Percentiles rank a stretch among this genome's conserved stretches.
These are phyloP conservation scores for Argynnis bischoffii DNA, from an alignment of 2,888 invertebrate species.

Conservation along the genomic window DNA sequence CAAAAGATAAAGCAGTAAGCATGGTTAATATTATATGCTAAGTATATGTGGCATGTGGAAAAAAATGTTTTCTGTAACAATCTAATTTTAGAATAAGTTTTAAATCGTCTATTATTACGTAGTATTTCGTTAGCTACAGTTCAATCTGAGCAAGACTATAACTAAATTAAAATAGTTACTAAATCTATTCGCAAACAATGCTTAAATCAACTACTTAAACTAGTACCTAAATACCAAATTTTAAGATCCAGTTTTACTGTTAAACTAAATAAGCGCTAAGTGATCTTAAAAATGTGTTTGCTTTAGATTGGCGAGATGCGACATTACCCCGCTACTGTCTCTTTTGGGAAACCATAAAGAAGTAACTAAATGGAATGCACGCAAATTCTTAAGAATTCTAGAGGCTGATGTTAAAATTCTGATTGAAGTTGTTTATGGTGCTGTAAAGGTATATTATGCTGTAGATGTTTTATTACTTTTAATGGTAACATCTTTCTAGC, in stretches of 20 bases:
- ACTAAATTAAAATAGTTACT: no score
- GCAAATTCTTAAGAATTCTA: conserved; percentile 75
- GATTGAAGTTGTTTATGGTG: conserved; percentile 76
- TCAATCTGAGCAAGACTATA: no score
- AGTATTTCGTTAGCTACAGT: no score
- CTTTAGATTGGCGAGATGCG: conserved; percentile 69
- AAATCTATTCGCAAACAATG: no score
- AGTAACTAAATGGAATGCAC: conserved; percentile 81
- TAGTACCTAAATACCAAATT: neutral
- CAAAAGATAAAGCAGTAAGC: no score
- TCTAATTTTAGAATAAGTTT: no score
- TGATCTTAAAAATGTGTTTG: neutral
- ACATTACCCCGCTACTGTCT: conserved; percentile 72
- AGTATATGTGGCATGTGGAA: no score
- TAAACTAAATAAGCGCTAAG: conserved; percentile 1
- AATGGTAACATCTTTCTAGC: no score
- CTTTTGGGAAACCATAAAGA: conserved; percentile 81
- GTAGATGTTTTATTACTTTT: neutral
- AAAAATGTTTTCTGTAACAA: no score
- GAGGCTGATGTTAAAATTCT: conserved; percentile 78
- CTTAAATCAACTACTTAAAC: neutral
- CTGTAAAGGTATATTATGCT: conserved; percentile 59
- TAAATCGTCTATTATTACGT: no score
- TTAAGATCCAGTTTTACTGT: neutral
- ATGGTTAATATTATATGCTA: no score